Evolutionary conservation across 2,113 vertebrate species (phyloP).

Genomic region (Tragelaphus buxtoni): DNA sequence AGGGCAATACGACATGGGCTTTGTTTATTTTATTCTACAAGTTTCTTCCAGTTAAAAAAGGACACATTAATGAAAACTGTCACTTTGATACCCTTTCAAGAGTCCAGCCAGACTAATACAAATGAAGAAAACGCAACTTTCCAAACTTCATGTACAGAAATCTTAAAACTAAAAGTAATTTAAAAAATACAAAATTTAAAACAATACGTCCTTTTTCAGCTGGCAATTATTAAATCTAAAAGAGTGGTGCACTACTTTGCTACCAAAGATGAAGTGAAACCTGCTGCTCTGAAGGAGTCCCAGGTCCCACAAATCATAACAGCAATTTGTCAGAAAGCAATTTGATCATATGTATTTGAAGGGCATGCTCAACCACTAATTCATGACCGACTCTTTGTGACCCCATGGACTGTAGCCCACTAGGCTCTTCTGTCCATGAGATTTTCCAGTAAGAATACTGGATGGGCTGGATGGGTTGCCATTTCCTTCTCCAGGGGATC

Average conservation of each 20-base stretch:
- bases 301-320: accelerated
- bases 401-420: neutral
- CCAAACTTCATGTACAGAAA: neutral
- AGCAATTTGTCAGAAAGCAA: neutral
- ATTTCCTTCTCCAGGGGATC: neutral
- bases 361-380: neutral
- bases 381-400: neutral
- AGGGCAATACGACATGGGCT: neutral
- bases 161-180: neutral
- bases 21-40: neutral
- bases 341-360: too few relatives aligned
- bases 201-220: neutral
- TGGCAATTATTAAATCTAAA: neutral
- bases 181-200: neutral
- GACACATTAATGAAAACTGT: neutral
- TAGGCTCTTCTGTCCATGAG: neutral
- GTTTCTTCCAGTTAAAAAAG: neutral
- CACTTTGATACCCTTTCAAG: neutral
- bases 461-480: neutral
- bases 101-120: neutral
- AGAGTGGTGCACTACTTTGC: neutral
- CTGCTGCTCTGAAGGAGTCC: neutral
- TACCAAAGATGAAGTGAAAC: neutral
- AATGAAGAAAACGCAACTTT: neutral
- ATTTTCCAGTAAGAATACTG: neutral